These are phyloP conservation scores for Hartigia nigra DNA, from an alignment of 2,888 invertebrate species.

Conservation along the genomic window DNA sequence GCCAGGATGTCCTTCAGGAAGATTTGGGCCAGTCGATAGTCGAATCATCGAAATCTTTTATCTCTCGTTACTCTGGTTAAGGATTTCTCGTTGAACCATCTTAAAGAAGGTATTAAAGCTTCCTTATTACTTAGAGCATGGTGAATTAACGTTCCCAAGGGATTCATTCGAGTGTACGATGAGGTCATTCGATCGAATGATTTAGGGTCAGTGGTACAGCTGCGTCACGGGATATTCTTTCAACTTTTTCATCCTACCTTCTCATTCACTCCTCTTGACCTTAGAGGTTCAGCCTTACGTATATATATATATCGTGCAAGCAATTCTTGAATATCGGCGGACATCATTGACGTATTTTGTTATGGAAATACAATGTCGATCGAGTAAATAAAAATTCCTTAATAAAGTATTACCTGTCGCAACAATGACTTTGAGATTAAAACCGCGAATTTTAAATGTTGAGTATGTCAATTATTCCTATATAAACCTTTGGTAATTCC, in stretches of 20 bases:
- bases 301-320: background rate
- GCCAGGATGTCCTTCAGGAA: slow-evolving; percentile 26
- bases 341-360: background rate
- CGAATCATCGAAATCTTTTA: slow-evolving; percentile 14
- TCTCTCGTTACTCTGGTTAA: background rate
- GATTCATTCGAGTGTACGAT: background rate
- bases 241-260: slow-evolving; percentile 3
- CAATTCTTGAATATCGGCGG: background rate
- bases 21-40: slow-evolving; percentile 39
- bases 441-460: background rate
- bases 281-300: background rate
- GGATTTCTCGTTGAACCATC: background rate
- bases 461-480: background rate
- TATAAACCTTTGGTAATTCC: slow-evolving; percentile 9
- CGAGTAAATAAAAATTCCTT: background rate
- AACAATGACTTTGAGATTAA: background rate
- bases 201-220: background rate
- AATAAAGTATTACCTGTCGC: background rate
- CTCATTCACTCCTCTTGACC: background rate
- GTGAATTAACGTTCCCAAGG: background rate
- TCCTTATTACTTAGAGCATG: background rate
- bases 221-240: slow-evolving; percentile 17
- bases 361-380: background rate
- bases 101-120: background rate
- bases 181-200: background rate